Evolutionary conservation across 2,797 vertebrate species (phyloP), one percentile per base, ranked within the genome.

Genomic region (Microctenopoma lineatum): DNA sequence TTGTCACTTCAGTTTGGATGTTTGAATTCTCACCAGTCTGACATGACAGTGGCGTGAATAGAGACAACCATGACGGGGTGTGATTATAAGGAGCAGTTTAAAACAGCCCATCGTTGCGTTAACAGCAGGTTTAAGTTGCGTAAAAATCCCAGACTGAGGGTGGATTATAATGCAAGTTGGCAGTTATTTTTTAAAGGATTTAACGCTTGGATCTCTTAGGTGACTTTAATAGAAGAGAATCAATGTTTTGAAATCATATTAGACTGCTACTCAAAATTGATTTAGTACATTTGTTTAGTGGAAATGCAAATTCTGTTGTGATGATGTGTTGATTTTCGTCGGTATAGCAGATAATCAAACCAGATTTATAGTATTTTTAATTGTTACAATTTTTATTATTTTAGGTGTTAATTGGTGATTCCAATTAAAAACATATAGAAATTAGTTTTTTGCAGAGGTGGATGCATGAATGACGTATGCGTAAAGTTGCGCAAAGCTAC

Each of bases 1-100:
- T 83, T 90, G 81, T 83, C 87, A 83, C 75, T 75, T 81, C 58
- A 67, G 68, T 62, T 78, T 59, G 66, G 70, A 85, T 69, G 70
- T 67, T 72, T 81, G 42, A 60, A 67, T 74, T 70, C 75, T 75
- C 58, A 39, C 42, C 42, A 59, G 75, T 60, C 64, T 85, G 81
- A 75, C 79, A 15, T 12, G 68, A 65, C 21, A 45, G 50, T 54
- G 59, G 61, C n/a, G 51, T 42, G 36, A 21, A 36, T 0, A 66
- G 15, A 47, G 55, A 74, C 59, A 41, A 62, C 3, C 0, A 16
- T 26, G 15, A 12, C 13, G 46, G 47, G 10, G 41, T 16, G 1
- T 4, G 12, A 5, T 15, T 16, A 16, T 44, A 16, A 15, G 14
- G 4, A 13, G 38, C 38, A 39, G 9, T 10, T 38, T 38, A 11